phyloP scores from a whole-genome alignment of 2,113 vertebrate genomes.

The Puffinus mauretanicus region DNA sequence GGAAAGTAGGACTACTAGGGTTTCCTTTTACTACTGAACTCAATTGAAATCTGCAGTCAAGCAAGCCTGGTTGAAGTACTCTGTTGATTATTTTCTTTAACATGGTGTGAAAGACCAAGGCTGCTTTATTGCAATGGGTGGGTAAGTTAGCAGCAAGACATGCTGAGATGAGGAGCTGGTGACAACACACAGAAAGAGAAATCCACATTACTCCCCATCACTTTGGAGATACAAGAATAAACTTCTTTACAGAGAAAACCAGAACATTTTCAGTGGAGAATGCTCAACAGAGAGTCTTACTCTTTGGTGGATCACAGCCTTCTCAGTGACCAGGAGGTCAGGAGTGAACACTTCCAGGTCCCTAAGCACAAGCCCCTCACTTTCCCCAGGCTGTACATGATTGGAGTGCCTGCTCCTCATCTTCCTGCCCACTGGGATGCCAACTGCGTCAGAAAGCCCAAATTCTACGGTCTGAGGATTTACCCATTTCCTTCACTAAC shows the following conservation, averaged over 20 bases:
- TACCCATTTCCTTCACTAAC: background rate
- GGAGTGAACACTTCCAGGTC: background rate
- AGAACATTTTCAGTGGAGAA: background rate
- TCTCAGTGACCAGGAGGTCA: background rate
- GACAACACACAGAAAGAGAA: conserved; percentile 15
- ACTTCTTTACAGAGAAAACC: background rate
- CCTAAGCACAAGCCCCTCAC: background rate
- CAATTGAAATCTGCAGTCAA: background rate
- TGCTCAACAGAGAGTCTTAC: background rate
- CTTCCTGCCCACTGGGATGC: background rate
- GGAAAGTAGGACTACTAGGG: background rate
- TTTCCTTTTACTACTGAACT: conserved; percentile 17
- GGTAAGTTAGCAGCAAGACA: conserved; percentile 30
- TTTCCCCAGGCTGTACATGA: background rate
- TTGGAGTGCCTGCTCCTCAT: background rate
- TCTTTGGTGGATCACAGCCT: background rate
- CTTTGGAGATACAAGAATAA: background rate
- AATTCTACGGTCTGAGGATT: background rate
- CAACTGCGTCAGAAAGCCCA: background rate
- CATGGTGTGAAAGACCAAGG: conserved; percentile 31
- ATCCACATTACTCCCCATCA: background rate
- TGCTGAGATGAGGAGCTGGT: conserved; percentile 33
- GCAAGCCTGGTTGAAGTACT: conserved; percentile 8
- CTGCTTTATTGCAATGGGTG: conserved; percentile 9
- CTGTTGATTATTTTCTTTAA: conserved; percentile 47